A percentile compares a stretch with the other conserved stretches of the same genome.
These are phyloP conservation scores for Capitulum mitella DNA, from an alignment of 2,888 invertebrate genomes.

Conservation along the genomic window DNA sequence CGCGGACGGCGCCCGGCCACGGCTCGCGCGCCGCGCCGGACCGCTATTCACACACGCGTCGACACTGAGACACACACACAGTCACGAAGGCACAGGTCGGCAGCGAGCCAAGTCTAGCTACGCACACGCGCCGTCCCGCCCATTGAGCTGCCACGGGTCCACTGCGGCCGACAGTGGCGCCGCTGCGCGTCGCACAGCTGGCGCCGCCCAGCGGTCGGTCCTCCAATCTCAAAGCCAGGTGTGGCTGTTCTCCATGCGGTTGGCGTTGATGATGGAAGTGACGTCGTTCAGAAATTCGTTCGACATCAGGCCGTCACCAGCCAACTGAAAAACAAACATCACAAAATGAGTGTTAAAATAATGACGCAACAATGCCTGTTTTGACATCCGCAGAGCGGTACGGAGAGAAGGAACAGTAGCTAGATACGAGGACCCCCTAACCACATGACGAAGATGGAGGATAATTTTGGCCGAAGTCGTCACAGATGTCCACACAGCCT, in stretches of 20 bases:
- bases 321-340: conserved; percentile 4
- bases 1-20: no score
- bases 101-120: neutral
- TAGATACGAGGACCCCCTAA: no score
- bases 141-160: conserved; percentile 9
- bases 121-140: neutral
- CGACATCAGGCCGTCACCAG: conserved; percentile 48
- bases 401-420: no score
- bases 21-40: no score
- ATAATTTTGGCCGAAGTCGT: no score
- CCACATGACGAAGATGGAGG: no score
- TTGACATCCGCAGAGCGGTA: no score
- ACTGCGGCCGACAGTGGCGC: neutral
- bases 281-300: conserved; percentile 79
- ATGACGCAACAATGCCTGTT: no score
- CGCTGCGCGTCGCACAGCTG: neutral
- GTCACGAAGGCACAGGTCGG: neutral
- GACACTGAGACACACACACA: neutral
- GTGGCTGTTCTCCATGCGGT: conserved; percentile 75
- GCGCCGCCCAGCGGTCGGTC: neutral
- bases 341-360: no score
- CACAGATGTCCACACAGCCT: no score
- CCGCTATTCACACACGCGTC: no score
- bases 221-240: conserved; percentile 62
- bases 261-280: conserved; percentile 78